Evolutionary conservation across 2,113 vertebrate species (phyloP).

Genomic region (Dryoscopus gambensis): DNA sequence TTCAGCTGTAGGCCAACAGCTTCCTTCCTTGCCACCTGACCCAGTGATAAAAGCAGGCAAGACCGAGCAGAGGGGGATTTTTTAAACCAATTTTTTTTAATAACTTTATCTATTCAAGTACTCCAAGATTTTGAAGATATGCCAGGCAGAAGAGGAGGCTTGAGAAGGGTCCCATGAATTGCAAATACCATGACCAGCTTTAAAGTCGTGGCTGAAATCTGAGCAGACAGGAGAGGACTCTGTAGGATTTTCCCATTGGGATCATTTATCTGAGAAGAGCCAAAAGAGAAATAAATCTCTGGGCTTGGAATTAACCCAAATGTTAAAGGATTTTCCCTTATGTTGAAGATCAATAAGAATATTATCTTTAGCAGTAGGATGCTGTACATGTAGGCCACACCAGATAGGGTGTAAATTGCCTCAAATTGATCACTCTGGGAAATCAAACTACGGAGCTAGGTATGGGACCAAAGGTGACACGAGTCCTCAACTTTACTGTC

Average conservation of each 20-base stretch:
- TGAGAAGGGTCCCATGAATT: background rate
- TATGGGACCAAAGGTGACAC: background rate
- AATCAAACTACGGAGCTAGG: background rate
- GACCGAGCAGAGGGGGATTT: background rate
- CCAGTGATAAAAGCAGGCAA: background rate
- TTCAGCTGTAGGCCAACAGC: background rate
- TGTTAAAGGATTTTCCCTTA: background rate
- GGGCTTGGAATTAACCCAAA: background rate
- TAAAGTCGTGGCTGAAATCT: background rate
- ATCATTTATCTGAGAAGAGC: background rate
- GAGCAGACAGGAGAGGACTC: background rate
- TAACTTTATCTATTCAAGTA: background rate
- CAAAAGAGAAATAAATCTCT: background rate
- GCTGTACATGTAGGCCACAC: background rate
- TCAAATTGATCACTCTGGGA: background rate
- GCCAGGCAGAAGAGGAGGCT: background rate
- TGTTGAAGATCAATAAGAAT: background rate
- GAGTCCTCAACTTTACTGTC: background rate
- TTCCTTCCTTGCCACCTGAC: background rate
- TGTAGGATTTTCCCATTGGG: background rate
- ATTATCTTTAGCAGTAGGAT: background rate
- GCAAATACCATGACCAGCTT: fast-evolving
- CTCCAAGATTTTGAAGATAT: background rate
- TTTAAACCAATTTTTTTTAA: no score
- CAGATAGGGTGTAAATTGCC: background rate